These are phyloP conservation scores for Eremophila alpestris DNA, from an alignment of 2,797 vertebrate genomes.

Conservation along the genomic window DNA sequence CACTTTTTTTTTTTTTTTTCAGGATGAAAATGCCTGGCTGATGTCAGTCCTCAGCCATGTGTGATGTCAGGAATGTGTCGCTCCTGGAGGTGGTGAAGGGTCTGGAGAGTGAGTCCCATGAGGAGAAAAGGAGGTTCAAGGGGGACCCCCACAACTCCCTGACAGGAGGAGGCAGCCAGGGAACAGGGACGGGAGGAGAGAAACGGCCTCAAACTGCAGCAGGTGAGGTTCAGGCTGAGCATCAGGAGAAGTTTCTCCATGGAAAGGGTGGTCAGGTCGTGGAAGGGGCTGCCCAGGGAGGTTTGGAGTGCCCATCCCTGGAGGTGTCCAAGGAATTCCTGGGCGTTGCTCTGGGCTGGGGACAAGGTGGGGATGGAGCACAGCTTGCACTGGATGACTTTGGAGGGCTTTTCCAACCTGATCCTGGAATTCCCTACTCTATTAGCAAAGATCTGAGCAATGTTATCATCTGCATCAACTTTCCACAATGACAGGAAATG, in stretches of 20 bases:
- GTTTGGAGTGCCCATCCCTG: background rate
- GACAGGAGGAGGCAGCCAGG: background rate
- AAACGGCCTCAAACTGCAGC: rapidly evolving
- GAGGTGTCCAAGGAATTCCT: background rate
- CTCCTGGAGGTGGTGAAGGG: background rate
- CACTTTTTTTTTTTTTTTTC: background rate
- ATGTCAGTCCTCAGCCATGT: background rate
- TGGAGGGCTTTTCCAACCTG: background rate
- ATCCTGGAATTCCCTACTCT: background rate
- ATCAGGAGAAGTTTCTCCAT: background rate
- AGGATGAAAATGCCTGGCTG: background rate
- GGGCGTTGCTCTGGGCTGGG: rapidly evolving
- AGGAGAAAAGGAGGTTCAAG: background rate
- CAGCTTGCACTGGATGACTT: rapidly evolving
- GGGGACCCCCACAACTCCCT: too few relatives aligned
- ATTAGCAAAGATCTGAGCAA: background rate
- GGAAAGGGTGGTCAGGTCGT: background rate
- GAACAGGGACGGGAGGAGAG: background rate
- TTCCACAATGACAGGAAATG: background rate
- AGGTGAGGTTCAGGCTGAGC: background rate
- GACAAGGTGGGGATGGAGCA: rapidly evolving
- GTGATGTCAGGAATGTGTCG: background rate
- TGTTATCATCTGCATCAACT: background rate
- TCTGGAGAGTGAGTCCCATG: background rate
- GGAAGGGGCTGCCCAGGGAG: background rate